Conservation (phyloP, 2,797 vertebrate genomes). For the Emys orbicularis region DNA sequence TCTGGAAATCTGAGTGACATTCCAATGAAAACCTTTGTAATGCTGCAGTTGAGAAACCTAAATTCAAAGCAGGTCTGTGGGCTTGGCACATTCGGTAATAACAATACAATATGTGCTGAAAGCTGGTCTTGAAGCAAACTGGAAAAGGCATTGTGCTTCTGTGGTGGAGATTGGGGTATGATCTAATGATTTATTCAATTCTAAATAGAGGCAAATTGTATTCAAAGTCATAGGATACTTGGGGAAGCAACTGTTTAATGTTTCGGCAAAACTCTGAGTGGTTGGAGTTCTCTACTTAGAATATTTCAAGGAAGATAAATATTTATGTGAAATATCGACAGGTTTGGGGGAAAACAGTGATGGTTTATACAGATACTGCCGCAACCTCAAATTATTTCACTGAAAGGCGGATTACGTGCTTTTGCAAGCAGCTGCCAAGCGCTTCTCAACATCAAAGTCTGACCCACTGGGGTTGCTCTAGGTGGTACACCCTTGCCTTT, state of each 20-base stretch:
- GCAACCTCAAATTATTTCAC: conserved; percentile 46
- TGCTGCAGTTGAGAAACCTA: conserved; percentile 68
- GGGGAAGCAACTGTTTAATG: neutral
- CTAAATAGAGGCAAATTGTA: neutral
- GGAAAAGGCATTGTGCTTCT: neutral
- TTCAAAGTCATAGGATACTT: neutral
- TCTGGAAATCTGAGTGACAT: conserved; percentile 86
- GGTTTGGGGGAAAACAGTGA: conserved; percentile 42
- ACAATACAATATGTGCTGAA: conserved; percentile 31
- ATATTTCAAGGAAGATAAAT: conserved; percentile 53
- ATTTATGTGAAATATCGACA: conserved; percentile 47
- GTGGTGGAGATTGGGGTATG: fast-evolving
- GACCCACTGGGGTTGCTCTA: neutral
- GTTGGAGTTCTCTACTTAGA: conserved; percentile 37
- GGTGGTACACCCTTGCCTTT: neutral
- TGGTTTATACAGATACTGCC: conserved; percentile 49
- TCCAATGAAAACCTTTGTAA: conserved; percentile 85
- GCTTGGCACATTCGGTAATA: conserved; percentile 52
- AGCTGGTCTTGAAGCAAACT: neutral
- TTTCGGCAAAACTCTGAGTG: neutral
- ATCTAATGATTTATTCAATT: neutral
- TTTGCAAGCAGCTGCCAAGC: conserved; percentile 29
- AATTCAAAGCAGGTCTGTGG: conserved; percentile 70
- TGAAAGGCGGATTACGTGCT: neutral
- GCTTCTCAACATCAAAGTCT: neutral